Percentiles rank a stretch among this genome's conserved stretches.
Conservation (phyloP, 53 echinoderm and acorn worm species). For the Holothuria scabra region DNA sequence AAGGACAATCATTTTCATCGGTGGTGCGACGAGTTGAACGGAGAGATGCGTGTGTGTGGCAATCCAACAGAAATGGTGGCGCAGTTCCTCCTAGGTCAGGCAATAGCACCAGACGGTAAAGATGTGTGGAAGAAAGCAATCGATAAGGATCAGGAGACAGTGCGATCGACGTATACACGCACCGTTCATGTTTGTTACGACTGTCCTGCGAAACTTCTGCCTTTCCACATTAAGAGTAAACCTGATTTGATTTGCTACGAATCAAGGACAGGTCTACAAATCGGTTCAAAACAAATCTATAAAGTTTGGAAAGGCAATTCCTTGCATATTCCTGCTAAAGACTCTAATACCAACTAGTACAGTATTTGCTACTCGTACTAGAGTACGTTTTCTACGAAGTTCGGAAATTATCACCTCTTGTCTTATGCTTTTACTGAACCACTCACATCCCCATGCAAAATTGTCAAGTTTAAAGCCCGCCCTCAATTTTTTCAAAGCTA, state of each 20-base stretch:
- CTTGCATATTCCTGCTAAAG: too few relatives aligned
- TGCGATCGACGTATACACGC: neutral
- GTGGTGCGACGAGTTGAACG: slow-evolving; percentile 22
- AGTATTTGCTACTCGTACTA: too few relatives aligned
- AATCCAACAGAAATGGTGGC: slow-evolving; percentile 22
- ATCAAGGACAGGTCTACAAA: neutral
- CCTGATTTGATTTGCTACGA: neutral
- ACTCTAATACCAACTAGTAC: too few relatives aligned
- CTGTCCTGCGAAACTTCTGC: neutral
- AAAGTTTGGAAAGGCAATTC: slow-evolving; percentile 9
- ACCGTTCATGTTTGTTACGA: neutral
- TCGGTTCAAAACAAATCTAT: neutral
- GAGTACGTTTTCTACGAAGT: too few relatives aligned
- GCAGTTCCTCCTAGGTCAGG: slow-evolving; percentile 6
- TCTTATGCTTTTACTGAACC: too few relatives aligned
- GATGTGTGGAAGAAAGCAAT: neutral
- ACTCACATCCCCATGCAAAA: too few relatives aligned
- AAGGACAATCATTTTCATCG: slow-evolving; percentile 29
- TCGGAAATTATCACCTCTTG: too few relatives aligned
- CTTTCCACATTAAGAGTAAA: neutral
- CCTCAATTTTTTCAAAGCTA: too few relatives aligned
- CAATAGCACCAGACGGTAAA: slow-evolving; percentile 24
- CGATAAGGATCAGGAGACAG: neutral
- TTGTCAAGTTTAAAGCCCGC: too few relatives aligned
- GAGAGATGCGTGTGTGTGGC: slow-evolving; percentile 24